phyloP scores from a whole-genome alignment of 2,888 invertebrate species.

The Ceriagrion tenellum region DNA sequence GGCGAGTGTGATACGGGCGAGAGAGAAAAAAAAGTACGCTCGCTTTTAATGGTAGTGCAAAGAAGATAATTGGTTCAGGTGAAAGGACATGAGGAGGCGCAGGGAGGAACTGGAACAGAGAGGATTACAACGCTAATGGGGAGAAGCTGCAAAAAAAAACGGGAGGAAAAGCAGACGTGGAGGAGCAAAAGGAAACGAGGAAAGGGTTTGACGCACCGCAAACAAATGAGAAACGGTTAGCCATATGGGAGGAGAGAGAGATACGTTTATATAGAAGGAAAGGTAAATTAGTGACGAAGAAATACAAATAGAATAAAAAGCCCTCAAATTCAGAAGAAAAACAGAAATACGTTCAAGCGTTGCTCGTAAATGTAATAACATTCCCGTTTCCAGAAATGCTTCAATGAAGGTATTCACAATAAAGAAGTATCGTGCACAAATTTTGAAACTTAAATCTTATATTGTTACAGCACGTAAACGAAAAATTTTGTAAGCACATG shows the following conservation, averaged over 20 bases:
- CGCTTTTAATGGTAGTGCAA: neutral
- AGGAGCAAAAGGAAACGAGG: neutral
- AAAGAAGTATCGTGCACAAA: no score
- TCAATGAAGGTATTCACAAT: no score
- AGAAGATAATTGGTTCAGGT: conserved; percentile 29
- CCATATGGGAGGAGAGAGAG: neutral
- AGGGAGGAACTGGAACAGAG: neutral
- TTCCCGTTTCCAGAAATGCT: no score
- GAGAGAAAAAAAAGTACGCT: neutral
- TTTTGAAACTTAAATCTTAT: no score
- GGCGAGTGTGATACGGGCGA: no score
- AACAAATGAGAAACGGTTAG: neutral
- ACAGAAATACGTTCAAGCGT: no score
- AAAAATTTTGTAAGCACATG: no score
- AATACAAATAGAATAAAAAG: neutral
- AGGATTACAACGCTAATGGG: conserved; percentile 21
- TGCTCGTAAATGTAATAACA: no score
- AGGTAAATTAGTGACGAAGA: neutral
- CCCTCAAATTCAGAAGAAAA: neutral
- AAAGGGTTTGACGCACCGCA: neutral
- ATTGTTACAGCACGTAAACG: no score
- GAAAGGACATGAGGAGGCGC: neutral
- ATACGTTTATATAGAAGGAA: no score
- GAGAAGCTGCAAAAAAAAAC: neutral
- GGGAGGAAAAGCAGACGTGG: neutral